Conservation (phyloP, 2,113 vertebrate genomes). For the Acrocephalus arundinaceus region DNA sequence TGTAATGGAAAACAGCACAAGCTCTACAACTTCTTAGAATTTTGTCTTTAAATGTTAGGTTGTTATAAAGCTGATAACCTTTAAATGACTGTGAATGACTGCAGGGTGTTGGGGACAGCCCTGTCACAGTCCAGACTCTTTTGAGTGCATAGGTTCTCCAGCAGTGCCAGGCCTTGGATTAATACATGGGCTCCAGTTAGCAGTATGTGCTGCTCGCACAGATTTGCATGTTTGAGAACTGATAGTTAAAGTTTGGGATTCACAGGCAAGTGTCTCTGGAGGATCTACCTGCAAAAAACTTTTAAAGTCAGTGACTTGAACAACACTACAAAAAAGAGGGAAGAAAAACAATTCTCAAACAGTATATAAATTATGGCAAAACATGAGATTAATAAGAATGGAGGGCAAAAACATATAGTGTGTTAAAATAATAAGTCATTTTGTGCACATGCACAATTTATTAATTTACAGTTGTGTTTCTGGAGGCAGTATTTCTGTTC, state of each 20-base stretch:
- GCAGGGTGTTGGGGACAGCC: neutral
- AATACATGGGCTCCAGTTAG: neutral
- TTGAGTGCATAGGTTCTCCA: neutral
- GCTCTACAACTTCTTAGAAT: neutral
- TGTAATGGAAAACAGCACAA: neutral
- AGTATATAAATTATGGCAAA: neutral
- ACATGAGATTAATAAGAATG: neutral
- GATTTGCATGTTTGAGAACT: neutral
- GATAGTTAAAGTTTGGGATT: neutral
- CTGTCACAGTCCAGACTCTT: neutral
- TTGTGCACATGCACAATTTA: neutral
- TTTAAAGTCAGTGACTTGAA: neutral
- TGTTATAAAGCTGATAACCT: neutral
- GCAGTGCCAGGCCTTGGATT: neutral
- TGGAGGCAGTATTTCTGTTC: conserved; percentile 14
- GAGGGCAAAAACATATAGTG: neutral
- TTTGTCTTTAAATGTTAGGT: neutral
- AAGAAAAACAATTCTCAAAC: neutral
- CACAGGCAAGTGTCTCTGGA: accelerated
- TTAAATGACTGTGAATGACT: neutral
- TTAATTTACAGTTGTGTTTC: conserved; percentile 14
- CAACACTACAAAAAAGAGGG: neutral
- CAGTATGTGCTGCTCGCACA: neutral
- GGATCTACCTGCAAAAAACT: neutral
- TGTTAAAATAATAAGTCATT: conserved; percentile 1